A percentile compares a stretch with the other conserved stretches of the same genome.
phyloP scores from a whole-genome alignment of 1,140 invertebrate species.

The Neocloeon triangulifer region DNA sequence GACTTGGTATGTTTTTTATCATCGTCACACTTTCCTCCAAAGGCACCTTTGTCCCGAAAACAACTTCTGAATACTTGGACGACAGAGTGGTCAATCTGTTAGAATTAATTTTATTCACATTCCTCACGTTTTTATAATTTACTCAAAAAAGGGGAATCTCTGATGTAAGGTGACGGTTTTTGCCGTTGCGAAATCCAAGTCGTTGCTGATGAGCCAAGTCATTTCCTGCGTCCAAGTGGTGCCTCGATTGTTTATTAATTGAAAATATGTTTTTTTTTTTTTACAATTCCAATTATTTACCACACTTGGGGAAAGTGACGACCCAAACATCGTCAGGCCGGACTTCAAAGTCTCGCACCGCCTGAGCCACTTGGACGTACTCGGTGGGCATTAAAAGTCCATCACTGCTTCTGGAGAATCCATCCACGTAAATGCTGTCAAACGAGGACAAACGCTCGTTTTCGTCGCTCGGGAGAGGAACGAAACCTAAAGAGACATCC shows the following conservation, averaged over 20 bases:
- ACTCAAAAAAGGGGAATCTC: slow-evolving; percentile 9
- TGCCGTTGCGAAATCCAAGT: slow-evolving; percentile 7
- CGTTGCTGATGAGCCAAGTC: slow-evolving; percentile 7
- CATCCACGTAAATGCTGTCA: too few relatives aligned
- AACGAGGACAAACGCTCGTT: too few relatives aligned
- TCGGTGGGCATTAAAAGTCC: slow-evolving; percentile 12
- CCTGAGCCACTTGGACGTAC: slow-evolving; percentile 12
- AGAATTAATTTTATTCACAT: slow-evolving; percentile 8
- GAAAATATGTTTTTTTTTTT: not conserved
- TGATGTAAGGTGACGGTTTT: slow-evolving; percentile 1
- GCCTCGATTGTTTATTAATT: slow-evolving; percentile 9
- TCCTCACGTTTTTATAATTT: not conserved
- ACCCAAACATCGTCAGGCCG: slow-evolving; percentile 12
- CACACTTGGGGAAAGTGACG: slow-evolving; percentile 14
- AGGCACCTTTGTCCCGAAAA: too few relatives aligned
- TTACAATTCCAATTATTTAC: slow-evolving; percentile 5
- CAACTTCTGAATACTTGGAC: too few relatives aligned
- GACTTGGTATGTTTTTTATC: slow-evolving; percentile 34
- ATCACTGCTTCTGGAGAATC: too few relatives aligned
- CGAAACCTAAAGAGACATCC: too few relatives aligned
- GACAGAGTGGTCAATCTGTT: slow-evolving; percentile 15
- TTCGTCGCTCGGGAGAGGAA: too few relatives aligned
- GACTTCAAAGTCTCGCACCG: slow-evolving; percentile 11
- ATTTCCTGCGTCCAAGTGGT: slow-evolving; percentile 9
- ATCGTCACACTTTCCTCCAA: too few relatives aligned